Base-by-base conservation (phyloP, 2,888 invertebrate genomes). In the Hemicrepidius hirtus region DNA sequence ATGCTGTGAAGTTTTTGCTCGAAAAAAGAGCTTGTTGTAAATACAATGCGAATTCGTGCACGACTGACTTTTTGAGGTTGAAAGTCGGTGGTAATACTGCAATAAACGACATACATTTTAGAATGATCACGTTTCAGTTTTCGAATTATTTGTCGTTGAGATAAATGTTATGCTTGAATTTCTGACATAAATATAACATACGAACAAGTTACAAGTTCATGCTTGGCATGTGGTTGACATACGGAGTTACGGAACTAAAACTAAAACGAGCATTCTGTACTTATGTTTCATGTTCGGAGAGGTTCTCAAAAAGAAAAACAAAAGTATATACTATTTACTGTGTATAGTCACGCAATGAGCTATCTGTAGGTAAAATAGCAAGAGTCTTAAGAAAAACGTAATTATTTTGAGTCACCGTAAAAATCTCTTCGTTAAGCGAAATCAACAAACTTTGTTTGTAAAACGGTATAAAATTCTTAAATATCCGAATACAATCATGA, bases 1-100 rank as follows among this genome's bases (percentile, higher is more conserved):
- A 72, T 72, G 21, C 72, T 53, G 72, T 63, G 68, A 72, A 60
- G 63, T 41, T 63, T 40, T 72, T 62, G 53, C 50, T 41, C n/a
- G n/a, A 63, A 72, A 71, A 66, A 60, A 67, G 41, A 40, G 55
- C 24, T 18, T 49, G 44, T 28, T 44, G 40, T 46, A 37, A 63
- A 32, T 46, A 57, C 63, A 67, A 60, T 63, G 53, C 24, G 28
- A 40, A 16, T 72, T 62, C 72, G 68, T 72, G 68, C 72, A 72
- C 72, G 68, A 68, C 68, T 68, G 60, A 7, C 41, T 57, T 67
- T 67, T 66, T 71, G 59, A 60, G 37, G 49, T 50, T 46, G 46
- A 55, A 57, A 3, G 24, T 24, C 24, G 24, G 12, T 16, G 12
- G 35, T 65, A 65, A 50, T 50, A 49, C 18, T 41, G 62, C 62